Percentiles rank a stretch among this genome's conserved stretches.
phyloP scores from a whole-genome alignment of 1,140 invertebrate species.

The Neodiprion fabricii region DNA sequence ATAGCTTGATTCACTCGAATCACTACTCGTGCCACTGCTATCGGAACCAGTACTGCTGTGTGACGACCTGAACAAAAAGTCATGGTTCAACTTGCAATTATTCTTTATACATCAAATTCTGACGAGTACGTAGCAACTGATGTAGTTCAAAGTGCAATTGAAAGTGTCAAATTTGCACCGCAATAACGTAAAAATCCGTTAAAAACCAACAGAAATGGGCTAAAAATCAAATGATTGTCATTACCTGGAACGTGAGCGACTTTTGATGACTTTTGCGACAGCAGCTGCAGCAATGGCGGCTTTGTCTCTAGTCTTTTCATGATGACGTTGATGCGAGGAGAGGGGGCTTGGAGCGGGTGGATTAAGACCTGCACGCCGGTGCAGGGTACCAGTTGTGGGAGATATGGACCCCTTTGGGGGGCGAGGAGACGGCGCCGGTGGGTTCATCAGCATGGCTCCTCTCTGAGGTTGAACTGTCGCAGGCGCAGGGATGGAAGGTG shows the following conservation, averaged over 20 bases:
- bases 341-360: conserved; percentile 55
- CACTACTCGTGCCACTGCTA: conserved; percentile 62
- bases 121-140: no score
- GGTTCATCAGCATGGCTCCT: conserved; percentile 72
- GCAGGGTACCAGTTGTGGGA: conserved; percentile 50
- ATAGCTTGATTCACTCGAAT: conserved; percentile 60
- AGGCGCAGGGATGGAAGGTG: conserved; percentile 35
- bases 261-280: conserved; percentile 59
- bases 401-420: conserved; percentile 52
- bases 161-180: no score
- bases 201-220: neutral
- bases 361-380: conserved; percentile 57
- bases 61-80: conserved; percentile 46
- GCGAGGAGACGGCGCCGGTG: conserved; percentile 68
- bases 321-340: conserved; percentile 44
- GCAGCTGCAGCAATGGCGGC: conserved; percentile 50
- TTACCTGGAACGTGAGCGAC: conserved; percentile 57
- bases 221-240: conserved; percentile 8
- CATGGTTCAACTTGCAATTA: no score
- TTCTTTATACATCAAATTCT: no score
- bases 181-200: conserved; percentile 2
- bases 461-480: conserved; percentile 37
- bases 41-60: conserved; percentile 60
- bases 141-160: no score
- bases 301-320: conserved; percentile 54